Base-by-base conservation (phyloP, 2,113 vertebrate genomes). In the Macrotis lagotis region DNA sequence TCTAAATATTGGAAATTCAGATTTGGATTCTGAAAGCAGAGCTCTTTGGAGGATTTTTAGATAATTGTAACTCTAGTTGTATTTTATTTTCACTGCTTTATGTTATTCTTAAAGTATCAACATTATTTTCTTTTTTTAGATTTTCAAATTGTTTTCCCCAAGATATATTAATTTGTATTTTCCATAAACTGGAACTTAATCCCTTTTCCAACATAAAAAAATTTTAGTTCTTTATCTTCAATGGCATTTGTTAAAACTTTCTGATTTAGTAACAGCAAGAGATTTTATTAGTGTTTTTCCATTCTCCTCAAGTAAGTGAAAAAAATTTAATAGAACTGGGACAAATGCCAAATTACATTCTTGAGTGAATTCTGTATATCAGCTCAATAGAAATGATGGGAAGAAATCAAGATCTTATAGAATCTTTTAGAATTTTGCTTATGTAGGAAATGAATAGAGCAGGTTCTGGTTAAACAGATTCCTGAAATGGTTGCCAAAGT, bases 141-240 rank as follows among this genome's bases (percentile, higher is more conserved):
- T 59, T 90, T 94, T 88, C 50, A 26, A 74, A n/a, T 90, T 25
- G 7, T 91, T 53, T 24, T 0, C 14, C 90, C 50, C 55, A 55
- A 53, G 51, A 91, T 31, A 4, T 83, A 31, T 51, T 83, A 74
- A 89, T 74, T n/a, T 91, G 31, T 31, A 51, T 90, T 52, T 22
- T 90, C 94, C 83, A n/a, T 95, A 48, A 47, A 94, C 93, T 74
- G n/a, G n/a, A 91, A 1, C 9, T 19, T 94, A 95, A 93, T 47
- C 44, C 48, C 44, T 74, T 59, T 90, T 90, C 83, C 28, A 28
- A 48, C 31, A 89, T 52, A 10, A 37, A 92, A 89, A 24, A 52
- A 48, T 91, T 91, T 93, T 9, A 89, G 91, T 66, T 92, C 51
- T 93, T 16, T 83, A 1, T 92, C 50, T 92, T 59, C 55, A 49